Base-by-base conservation (phyloP, 1,140 invertebrate genomes). In the Diorhabda sublineata region DNA sequence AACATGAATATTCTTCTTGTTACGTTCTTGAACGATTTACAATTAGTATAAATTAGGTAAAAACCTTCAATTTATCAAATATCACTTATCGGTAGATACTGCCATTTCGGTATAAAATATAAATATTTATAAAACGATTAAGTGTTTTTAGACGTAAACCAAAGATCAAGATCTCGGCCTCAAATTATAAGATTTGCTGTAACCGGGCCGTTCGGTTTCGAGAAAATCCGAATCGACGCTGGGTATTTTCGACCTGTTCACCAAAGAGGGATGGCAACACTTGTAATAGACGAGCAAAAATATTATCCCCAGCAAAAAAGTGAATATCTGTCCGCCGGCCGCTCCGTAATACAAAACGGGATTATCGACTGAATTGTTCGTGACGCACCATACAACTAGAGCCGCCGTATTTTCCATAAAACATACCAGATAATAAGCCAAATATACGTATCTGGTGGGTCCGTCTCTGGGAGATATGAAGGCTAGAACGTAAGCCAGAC, bases 281-380 rank as follows among this genome's bases (percentile, higher is more conserved):
- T 78, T 80, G 71, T 85, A 85, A 70, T 84, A 85, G 9, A 84
- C 70, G 8, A 81, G 68, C 75, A 85, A 81, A 71, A 83, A 84
- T 9, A 76, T 61, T 45, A 85, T 80, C 4, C 81, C 84, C 45
- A 85, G 69, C 11, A 83, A 76, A 74, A 85, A 85, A 3, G 81
- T 71, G 2, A 77, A 66, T 2, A 82, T 57, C 71, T 82, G 81
- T 5, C 75, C 76, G 26, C 75, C 69, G 1, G 80, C 80, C 4
- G 80, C 81, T 42, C 80, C 81, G 67, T 82, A 82, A 61, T 81
- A 81, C 4, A 82, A 69, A 4, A 76, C 45, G n/a, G 78, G 79
- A 73, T 81, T 78, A 58, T 77, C 74, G 1, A 69, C 69, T 5
- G 80, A 81, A 68, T 76, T 81, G 58, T 77, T 79, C 6, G 77